Base-by-base conservation (phyloP, 2,113 vertebrate species). In the Melanostigma gelatinosum region DNA sequence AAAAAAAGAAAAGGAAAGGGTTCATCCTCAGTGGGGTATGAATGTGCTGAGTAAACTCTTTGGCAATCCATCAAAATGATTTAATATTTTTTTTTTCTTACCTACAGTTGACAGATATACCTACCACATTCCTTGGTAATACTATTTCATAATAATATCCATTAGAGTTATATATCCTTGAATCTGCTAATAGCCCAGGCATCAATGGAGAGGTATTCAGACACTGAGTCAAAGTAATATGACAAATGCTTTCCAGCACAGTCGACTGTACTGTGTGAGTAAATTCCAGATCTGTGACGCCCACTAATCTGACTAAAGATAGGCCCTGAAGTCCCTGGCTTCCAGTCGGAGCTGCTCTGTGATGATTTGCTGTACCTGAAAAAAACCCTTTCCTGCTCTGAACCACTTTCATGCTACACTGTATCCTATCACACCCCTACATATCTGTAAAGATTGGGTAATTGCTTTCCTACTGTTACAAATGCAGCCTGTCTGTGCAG, bases 401-500 rank as follows among this genome's bases (percentile, higher is more conserved):
- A 87, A 75, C 76, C 80, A 84, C 84, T 88, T 89, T 92, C 84
- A 91, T 89, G 86, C 84, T 65, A 69, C 63, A 84, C 74, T 82
- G 79, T 91, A 75, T 81, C 81, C 78, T 10, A 83, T 88, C 84
- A 79, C 66, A 68, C 13, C 75, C 63, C 82, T 85, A 87, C 88
- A 82, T 79, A 85, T 88, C 79, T 87, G 87, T 88, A 88, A 84
- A 88, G 84, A 85, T 77, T 42, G 72, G 63, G 55, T 85, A 81
- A 91, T 88, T 85, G 72, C 83, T 62, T 79, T 72, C 77, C 69
- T 50, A 44, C 83, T 84, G 85, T 80, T 76, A 72, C 74, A 73
- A 82, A 86, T 57, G 44, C 55, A 79, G 46, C 22, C 32, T 22
- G 62, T 55, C 18, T 85, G 62, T 71, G 78, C 3, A 46, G 74